Percentiles rank a stretch among this genome's conserved stretches.
These are phyloP conservation scores for Hemibagrus wyckioides DNA, from an alignment of 2,113 vertebrate genomes.

Conservation along the genomic window DNA sequence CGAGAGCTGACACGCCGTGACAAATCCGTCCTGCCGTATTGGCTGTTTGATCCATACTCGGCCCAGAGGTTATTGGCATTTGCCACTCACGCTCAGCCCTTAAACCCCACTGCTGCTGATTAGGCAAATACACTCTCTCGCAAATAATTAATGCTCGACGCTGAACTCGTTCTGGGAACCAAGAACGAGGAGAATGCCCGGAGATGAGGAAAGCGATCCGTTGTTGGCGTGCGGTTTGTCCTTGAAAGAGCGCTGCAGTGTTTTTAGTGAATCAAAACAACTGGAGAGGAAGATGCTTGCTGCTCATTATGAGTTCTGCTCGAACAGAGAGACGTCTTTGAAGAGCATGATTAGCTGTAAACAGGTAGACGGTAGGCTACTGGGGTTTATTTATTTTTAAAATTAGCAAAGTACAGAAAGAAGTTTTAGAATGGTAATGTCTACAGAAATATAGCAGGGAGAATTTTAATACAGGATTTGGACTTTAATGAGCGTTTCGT, in stretches of 20 bases:
- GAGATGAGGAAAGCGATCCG: constrained; percentile 73
- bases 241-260: not conserved
- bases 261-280: not conserved
- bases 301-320: not conserved
- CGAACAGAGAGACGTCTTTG: not conserved
- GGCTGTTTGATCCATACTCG: constrained; percentile 86
- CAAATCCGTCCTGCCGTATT: constrained; percentile 84
- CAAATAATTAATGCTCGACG: constrained; percentile 86
- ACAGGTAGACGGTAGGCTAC: not conserved
- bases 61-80: constrained; percentile 88
- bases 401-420: not conserved
- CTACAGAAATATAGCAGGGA: not conserved
- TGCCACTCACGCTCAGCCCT: constrained; percentile 82
- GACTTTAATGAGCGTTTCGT: not conserved
- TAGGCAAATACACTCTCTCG: constrained; percentile 83
- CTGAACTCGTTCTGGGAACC: constrained; percentile 70
- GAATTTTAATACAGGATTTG: not conserved
- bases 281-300: not conserved
- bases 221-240: constrained; percentile 61
- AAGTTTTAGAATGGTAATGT: not conserved
- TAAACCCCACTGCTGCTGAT: constrained; percentile 80
- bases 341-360: not conserved
- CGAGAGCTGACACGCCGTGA: constrained; percentile 86
- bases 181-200: constrained; percentile 59
- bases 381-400: not conserved